Evolutionary conservation across 2,113 vertebrate species (phyloP).

Genomic region (Lepisosteus oculatus): DNA sequence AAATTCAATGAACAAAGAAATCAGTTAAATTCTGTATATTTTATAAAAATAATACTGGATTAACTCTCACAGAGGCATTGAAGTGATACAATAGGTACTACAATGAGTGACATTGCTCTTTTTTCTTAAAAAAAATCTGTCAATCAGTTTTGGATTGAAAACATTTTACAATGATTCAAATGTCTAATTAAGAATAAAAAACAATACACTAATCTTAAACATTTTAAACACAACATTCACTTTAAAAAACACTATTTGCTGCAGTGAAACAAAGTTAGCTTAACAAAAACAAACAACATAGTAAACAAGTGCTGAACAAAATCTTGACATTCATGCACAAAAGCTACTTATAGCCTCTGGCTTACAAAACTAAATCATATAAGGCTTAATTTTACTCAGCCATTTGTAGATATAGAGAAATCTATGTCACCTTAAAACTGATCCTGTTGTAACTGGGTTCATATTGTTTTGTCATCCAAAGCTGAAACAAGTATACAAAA

Average conservation of each 20-base stretch:
- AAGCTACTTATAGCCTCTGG: slow-evolving; percentile 36
- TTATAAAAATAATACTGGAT: slow-evolving; percentile 86
- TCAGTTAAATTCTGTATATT: slow-evolving; percentile 54
- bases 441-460: slow-evolving; percentile 1
- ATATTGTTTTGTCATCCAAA: slow-evolving; percentile 23
- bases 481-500: slow-evolving; percentile 38
- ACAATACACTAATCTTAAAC: slow-evolving; percentile 35
- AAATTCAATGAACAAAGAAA: slow-evolving; percentile 27
- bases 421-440: background rate
- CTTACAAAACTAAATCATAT: slow-evolving; percentile 37
- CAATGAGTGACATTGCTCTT: slow-evolving; percentile 70
- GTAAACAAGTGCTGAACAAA: slow-evolving; percentile 33
- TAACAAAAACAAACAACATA: slow-evolving; percentile 40
- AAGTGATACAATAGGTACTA: slow-evolving; percentile 73
- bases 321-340: slow-evolving; percentile 61
- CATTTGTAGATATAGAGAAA: slow-evolving; percentile 26
- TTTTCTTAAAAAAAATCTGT: slow-evolving; percentile 58
- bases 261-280: slow-evolving; percentile 26
- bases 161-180: slow-evolving; percentile 47
- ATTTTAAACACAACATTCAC: slow-evolving; percentile 51
- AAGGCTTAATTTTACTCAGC: slow-evolving; percentile 51
- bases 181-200: slow-evolving; percentile 40
- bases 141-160: slow-evolving; percentile 41
- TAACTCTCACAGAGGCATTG: slow-evolving; percentile 76
- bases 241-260: slow-evolving; percentile 28